Base-by-base conservation (phyloP, 2,888 invertebrate genomes). In the Heliconius charithonia region DNA sequence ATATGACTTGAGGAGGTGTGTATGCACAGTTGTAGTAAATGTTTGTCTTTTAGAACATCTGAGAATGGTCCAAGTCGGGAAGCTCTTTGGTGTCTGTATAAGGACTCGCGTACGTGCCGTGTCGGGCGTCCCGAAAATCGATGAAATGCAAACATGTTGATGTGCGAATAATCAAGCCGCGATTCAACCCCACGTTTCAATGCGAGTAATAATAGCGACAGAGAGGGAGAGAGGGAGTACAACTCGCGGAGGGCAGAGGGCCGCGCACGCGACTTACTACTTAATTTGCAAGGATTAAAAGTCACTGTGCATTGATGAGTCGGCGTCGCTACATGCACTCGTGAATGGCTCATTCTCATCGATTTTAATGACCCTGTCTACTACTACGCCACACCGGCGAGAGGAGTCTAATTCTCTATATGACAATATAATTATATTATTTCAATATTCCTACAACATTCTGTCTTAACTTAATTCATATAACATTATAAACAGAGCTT, bases 141-240 rank as follows among this genome's bases (percentile, higher is more conserved):
- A 94, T 93, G 92, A 89, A 90, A 90, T 85, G 90, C 91, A 91
- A 91, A 91, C 92, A 93, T 89, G 91, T 92, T 92, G 91, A 93
- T 93, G 91, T 91, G 93, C 90, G 92, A 92, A 93, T 93, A 92
- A 92, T 92, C 90, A 90, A 90, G 89, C 89, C 89, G 89, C 89
- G 88, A 89, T 88, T 87, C 89, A 87, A 89, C 91, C 93, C 92
- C 90, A 89, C 85, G 84, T 86, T 85, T 86, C 77, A 86, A 84
- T 85, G 86, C 88, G 85, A 87, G 91, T 91, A 92, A 92, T 93
- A 93, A 92, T 92, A 90, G 89, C 88, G 88, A 83, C 86, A 86
- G 87, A 85, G 86, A 87, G 87, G 85, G 87, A 85, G 86, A 85
- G 83, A 83, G 87, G 89, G 89, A 78, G 81, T 73, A 87, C 88